A percentile compares a stretch with the other conserved stretches of the same genome.
These are phyloP conservation scores for Epicampocera succincta DNA, from an alignment of 2,888 invertebrate species.

Conservation along the genomic window DNA sequence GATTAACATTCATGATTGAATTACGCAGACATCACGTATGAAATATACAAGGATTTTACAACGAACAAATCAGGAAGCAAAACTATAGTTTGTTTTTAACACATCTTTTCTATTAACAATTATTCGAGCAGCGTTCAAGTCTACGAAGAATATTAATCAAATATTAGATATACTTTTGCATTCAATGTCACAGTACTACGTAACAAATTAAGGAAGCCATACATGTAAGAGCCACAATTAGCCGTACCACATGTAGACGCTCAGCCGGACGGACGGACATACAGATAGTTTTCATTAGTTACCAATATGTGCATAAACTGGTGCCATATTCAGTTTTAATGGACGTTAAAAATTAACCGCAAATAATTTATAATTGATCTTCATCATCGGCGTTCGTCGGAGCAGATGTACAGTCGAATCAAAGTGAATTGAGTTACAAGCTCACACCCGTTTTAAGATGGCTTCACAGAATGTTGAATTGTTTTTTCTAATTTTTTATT, in stretches of 20 bases:
- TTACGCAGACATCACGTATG: conserved; percentile 29
- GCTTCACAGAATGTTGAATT: conserved; percentile 37
- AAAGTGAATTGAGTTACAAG: conserved; percentile 31
- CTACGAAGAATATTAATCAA: conserved; percentile 29
- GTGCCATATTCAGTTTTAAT: conserved; percentile 31
- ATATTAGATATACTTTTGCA: conserved; percentile 23
- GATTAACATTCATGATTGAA: conserved; percentile 37
- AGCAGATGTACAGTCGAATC: conserved; percentile 17
- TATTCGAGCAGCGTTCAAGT: background rate
- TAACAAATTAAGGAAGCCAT: conserved; percentile 37
- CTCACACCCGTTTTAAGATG: conserved; percentile 50
- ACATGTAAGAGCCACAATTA: conserved; percentile 35
- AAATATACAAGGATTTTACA: conserved; percentile 2
- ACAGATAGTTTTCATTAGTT: conserved; percentile 10
- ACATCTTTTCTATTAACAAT: background rate
- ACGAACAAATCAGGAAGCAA: conserved; percentile 7
- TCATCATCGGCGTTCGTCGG: conserved; percentile 5
- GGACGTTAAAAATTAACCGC: conserved; percentile 54
- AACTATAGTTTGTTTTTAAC: conserved; percentile 6
- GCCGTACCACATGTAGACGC: background rate
- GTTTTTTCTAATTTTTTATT: background rate
- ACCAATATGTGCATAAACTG: conserved; percentile 4
- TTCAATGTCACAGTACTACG: conserved; percentile 32
- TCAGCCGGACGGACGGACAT: background rate
- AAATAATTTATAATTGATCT: conserved; percentile 58